Evolutionary conservation across 2,888 invertebrate genomes (phyloP), one percentile per base, ranked within the genome.

Genomic region (Morpho achilles): DNA sequence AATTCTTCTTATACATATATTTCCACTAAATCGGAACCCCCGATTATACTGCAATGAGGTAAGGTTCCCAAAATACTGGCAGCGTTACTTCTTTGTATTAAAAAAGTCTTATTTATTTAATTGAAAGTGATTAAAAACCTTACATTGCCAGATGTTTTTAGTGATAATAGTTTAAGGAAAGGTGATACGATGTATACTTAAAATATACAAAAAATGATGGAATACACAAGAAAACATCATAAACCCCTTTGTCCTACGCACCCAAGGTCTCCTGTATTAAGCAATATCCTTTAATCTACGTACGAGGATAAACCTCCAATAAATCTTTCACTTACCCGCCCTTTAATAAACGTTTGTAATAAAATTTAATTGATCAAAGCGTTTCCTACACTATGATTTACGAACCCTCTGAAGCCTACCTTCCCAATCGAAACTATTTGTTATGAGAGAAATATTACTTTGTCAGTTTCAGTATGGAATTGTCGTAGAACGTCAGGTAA

Each of bases 261-360:
- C 73, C 72, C 64, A 56, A 61, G 63, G 60, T 56, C 65, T 61
- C 70, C 67, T 69, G 69, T 70, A 83, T 82, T 83, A 79, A 79
- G 77, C 77, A 82, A 84, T 83, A 77, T 78, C 80, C 76, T 79
- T 74, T 82, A 83, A 84, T 82, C 86, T 76, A 75, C 83, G 77
- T 84, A 87, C 87, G 84, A 84, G 83, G 84, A 86, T 88, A 85
- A 87, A 87, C 87, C 87, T 80, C 75, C 81, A 78, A 88, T 89
- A 88, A 89, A 88, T 89, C 87, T 87, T 86, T 84, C 86, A 83
- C 82, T 87, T 81, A 78, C 75, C 77, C 73, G 74, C 78, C 80
- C 77, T 86, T 87, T 88, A 84, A 89, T 88, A 84, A 85, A 84
- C 77, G 84, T 76, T 61, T 78, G 79, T 82, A 84, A 87, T 88